Evolutionary conservation across 2,113 vertebrate species (phyloP).

Genomic region (Lagopus leucura): DNA sequence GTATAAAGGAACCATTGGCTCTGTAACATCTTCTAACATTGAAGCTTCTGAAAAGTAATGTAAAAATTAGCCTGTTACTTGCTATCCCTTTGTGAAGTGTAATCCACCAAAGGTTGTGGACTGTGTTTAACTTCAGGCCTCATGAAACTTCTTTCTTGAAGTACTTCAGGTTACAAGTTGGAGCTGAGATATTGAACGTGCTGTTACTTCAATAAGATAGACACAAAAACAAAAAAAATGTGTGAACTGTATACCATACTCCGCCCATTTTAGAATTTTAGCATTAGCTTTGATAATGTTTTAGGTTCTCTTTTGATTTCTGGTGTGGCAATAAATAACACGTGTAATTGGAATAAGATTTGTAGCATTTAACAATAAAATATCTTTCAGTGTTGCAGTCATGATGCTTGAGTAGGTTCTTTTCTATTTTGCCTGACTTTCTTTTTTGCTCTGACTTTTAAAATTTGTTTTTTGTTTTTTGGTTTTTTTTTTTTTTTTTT

Average conservation of each 20-base stretch:
- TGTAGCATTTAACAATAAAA: accelerated
- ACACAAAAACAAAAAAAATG: background rate
- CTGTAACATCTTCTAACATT: background rate
- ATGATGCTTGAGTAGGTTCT: background rate
- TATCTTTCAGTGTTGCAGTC: background rate
- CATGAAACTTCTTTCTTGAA: background rate
- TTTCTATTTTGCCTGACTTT: background rate
- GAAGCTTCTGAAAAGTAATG: background rate
- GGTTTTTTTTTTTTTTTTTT: background rate
- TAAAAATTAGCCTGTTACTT: background rate
- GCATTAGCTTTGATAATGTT: background rate
- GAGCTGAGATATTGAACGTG: background rate
- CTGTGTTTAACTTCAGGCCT: background rate
- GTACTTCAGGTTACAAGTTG: background rate
- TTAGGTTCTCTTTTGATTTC: background rate
- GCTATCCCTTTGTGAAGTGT: background rate
- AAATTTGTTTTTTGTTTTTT: background rate
- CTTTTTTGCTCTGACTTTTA: background rate
- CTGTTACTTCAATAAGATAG: background rate
- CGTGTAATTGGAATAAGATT: background rate
- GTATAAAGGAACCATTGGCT: background rate
- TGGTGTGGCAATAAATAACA: background rate
- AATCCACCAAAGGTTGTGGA: background rate
- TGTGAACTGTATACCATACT: background rate
- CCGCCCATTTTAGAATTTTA: background rate